Conservation (phyloP, 2,888 invertebrate genomes). For the Ecdyonurus torrentis region DNA sequence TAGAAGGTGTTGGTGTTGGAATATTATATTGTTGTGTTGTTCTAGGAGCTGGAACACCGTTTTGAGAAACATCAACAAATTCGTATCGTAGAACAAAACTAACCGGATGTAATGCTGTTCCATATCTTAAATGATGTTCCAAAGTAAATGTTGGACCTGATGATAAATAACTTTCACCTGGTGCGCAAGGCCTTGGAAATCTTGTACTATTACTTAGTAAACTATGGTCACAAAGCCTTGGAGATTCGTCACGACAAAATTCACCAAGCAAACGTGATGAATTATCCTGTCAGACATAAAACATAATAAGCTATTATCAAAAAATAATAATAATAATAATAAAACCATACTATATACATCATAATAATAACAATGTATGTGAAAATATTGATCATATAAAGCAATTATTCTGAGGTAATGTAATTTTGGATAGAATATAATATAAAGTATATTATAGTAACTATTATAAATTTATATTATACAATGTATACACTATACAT, state of each 20-base stretch:
- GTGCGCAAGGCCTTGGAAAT: constrained; percentile 48
- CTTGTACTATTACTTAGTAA: constrained; percentile 52
- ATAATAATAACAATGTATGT: too few species aligned
- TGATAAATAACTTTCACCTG: constrained; percentile 61
- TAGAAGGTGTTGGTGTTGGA: background rate
- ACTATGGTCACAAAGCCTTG: constrained; percentile 56
- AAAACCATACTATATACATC: too few species aligned
- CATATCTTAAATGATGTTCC: constrained; percentile 55
- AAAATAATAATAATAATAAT: too few species aligned
- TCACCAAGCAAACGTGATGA: constrained; percentile 42
- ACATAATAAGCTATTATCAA: too few species aligned
- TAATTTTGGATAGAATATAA: too few species aligned
- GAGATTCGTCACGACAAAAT: constrained; percentile 55
- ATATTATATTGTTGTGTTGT: background rate
- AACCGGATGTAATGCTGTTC: constrained; percentile 62
- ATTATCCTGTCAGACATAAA: background rate
- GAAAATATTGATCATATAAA: too few species aligned
- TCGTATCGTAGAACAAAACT: constrained; percentile 65
- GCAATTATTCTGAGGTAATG: too few species aligned
- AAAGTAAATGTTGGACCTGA: constrained; percentile 57
- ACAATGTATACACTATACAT: too few species aligned
- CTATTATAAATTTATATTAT: too few species aligned
- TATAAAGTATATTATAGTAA: too few species aligned
- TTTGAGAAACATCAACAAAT: constrained; percentile 58
- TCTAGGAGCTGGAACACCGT: constrained; percentile 36